Conservation (phyloP, 2,888 invertebrate genomes). For the Taphrorychus bicolor region DNA sequence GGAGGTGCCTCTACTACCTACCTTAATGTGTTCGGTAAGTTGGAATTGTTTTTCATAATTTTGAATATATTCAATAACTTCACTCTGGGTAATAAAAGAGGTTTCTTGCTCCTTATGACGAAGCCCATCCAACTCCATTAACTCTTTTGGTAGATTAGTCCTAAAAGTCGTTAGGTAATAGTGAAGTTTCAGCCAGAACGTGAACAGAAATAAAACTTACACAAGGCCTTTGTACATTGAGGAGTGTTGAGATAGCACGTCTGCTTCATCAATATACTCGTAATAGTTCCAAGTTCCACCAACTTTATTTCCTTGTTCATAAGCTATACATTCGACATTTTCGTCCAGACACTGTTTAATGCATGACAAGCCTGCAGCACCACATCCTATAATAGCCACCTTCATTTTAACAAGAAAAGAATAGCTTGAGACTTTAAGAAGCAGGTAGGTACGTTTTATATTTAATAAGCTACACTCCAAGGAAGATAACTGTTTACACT, state of each 20-base stretch:
- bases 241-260: conserved; percentile 74
- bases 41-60: conserved; percentile 71
- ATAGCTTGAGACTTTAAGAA: too few species aligned
- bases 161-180: conserved; percentile 43
- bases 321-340: conserved; percentile 66
- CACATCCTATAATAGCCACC: conserved; percentile 51
- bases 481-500: too few species aligned
- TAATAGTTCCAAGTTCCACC: conserved; percentile 85
- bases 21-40: conserved; percentile 69
- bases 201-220: too few species aligned
- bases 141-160: conserved; percentile 81
- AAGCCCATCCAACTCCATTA: conserved; percentile 80
- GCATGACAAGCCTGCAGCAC: conserved; percentile 49
- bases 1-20: conserved; percentile 52
- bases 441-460: too few species aligned
- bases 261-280: conserved; percentile 69
- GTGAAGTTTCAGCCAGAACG: background rate
- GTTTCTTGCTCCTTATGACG: conserved; percentile 67
- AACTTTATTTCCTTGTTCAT: conserved; percentile 71
- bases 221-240: conserved; percentile 81
- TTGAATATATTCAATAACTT: conserved; percentile 73
- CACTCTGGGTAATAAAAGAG: conserved; percentile 71
- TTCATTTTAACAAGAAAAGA: conserved; percentile 46
- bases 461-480: too few species aligned
- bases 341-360: conserved; percentile 54